Conservation (phyloP, 2,113 vertebrate species). For the Myxocyprinus asiaticus region DNA sequence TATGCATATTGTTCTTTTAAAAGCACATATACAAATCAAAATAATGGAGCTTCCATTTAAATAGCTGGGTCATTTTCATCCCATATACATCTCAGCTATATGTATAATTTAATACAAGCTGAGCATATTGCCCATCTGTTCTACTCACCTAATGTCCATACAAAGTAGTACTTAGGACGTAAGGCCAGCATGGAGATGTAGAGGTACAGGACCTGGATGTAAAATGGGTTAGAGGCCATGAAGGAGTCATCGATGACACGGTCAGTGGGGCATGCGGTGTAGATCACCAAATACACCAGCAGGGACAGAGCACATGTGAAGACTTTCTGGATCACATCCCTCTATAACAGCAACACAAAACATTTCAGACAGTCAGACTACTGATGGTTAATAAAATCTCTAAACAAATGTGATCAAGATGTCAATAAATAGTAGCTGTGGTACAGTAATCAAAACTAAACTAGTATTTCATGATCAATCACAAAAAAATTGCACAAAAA, state of each 20-base stretch:
- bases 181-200: constrained; percentile 91
- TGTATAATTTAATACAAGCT: no score
- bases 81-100: no score
- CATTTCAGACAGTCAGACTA: not conserved
- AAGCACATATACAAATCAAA: no score
- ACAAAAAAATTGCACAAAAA: no score
- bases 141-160: constrained; percentile 94
- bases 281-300: constrained; percentile 86
- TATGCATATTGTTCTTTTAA: no score
- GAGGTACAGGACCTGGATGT: constrained; percentile 85
- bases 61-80: no score
- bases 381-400: no score
- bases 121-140: not conserved
- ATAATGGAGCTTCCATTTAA: no score
- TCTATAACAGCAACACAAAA: constrained; percentile 67
- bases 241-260: constrained; percentile 84
- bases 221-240: constrained; percentile 81
- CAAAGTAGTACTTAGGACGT: constrained; percentile 97
- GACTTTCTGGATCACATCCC: constrained; percentile 87
- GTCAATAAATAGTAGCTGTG: no score
- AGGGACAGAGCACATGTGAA: constrained; percentile 87
- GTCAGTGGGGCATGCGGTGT: constrained; percentile 84
- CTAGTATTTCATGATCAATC: no score
- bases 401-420: no score
- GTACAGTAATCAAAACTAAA: no score